These are phyloP conservation scores for Pocillopora grandis DNA, from an alignment of 92 coral and sea anemone species.

Conservation along the genomic window DNA sequence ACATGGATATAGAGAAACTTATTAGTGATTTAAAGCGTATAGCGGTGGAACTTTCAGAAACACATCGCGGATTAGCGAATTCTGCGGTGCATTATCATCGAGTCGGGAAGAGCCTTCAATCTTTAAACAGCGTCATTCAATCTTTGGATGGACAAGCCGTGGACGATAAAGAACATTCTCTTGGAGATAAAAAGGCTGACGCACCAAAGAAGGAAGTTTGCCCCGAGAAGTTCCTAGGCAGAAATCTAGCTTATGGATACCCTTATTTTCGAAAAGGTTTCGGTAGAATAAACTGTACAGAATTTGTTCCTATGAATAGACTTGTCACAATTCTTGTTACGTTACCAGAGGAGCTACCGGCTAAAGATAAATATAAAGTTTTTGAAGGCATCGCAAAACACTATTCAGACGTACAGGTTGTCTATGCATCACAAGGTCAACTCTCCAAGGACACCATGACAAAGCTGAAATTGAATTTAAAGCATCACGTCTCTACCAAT, in stretches of 20 bases:
- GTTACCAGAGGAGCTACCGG: conserved; percentile 43
- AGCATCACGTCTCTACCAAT: conserved; percentile 2
- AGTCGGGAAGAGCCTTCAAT: conserved; percentile 55
- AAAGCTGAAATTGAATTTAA: conserved; percentile 16
- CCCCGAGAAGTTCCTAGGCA: conserved; percentile 87
- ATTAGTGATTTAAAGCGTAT: conserved; percentile 53
- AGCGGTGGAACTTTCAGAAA: conserved; percentile 57
- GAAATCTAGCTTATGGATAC: conserved; percentile 78
- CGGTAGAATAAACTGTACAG: conserved; percentile 69
- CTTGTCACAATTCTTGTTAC: conserved; percentile 72
- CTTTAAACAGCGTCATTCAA: conserved; percentile 46
- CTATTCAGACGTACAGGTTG: conserved; percentile 4
- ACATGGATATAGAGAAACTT: conserved; percentile 30
- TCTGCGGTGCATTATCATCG: conserved; percentile 56
- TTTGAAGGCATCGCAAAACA: conserved; percentile 3
- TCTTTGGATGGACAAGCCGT: conserved; percentile 48
- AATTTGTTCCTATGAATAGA: conserved; percentile 56
- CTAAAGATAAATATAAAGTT: conserved; percentile 37
- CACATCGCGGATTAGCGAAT: conserved; percentile 47
- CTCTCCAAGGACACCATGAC: not conserved
- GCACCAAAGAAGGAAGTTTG: conserved; percentile 69
- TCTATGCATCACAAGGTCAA: not conserved
- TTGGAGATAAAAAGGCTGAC: not conserved
- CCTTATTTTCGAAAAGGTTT: conserved; percentile 95
- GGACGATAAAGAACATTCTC: conserved; percentile 1